Base-by-base conservation (phyloP, 2,797 vertebrate genomes). In the Cheracebus regulus region DNA sequence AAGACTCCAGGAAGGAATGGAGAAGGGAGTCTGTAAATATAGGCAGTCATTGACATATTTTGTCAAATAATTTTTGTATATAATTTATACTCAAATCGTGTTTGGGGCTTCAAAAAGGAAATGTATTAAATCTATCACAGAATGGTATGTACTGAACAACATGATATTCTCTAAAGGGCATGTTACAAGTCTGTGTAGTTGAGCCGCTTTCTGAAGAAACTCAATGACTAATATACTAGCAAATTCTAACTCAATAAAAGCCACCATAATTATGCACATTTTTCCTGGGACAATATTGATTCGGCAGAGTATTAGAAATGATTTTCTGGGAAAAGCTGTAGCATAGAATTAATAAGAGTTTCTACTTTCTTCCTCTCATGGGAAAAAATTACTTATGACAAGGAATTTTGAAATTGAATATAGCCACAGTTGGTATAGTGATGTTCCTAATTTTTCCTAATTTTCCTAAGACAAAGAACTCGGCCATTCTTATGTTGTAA, bases 211-310 rank as follows among this genome's bases (percentile, higher is more conserved):
- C 76, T 90, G 39, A 92, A 92, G 26, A 94, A 92, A 22, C 58
- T 70, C 26, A 33, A 41, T 93, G 64, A 64, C 4, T 83, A 86
- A 90, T 24, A 48, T 20, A 52, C 17, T 20, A 85, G 22, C 4
- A 84, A 93, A 84, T 90, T 96, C 46, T 83, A 87, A 81, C 41
- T 93, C 82, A 85, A 50, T 61, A 75, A 85, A 7, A 58, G 73
- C 41, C 57, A 55, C n/a, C 61, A 33, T 92, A 94, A 80, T 85
- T 91, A 87, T n/a, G 61, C 46, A 12, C n/a, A 9, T 24, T 55
- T 85, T 70, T 88, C 12, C 48, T 57, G 46, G 1, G 64, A 44
- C 8, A 67, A n/a, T 76, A 41, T 8, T 67, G 50, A 81, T 55
- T 92, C 75, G 44, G 13, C 41, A 94, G 50, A 61, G 24, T 90